Base-by-base conservation (phyloP, 53 echinoderm and acorn worm species). In the Astropecten irregularis region DNA sequence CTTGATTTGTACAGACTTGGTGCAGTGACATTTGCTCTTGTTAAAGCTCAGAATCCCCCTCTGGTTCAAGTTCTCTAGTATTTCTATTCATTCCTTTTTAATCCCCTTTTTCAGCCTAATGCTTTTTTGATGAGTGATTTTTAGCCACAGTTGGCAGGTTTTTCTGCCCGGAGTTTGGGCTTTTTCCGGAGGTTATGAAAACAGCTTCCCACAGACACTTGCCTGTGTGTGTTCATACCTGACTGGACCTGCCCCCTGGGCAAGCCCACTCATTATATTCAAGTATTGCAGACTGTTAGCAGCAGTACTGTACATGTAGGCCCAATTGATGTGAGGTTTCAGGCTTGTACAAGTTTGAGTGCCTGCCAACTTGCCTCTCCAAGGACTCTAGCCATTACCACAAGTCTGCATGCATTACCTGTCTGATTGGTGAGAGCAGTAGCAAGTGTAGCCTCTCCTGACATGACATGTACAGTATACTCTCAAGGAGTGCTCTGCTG, bases 91-190 rank as follows among this genome's bases (percentile, higher is more conserved):
- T 74, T 74, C 23, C 19, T 74, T n/a, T 74, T 56, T 74, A 74
- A 74, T 58, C 74, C 74, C 33, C 74, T 74, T 74, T 56, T 74
- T 56, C 40, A 74, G 26, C 40, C 37, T 74, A 74, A 74, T 74
- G 74, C 74, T 74, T 74, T 74, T 74, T 74, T 74, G 74, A 74
- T 74, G 74, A 74, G 74, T 74, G 74, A 74, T 74, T 74, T 74
- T 55, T 33, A 74, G 74, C 74, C 74, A 55, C 74, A 74, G 74
- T 74, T 74, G 74, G 74, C 74, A 56, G 56, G 56, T 55, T 57
- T 74, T n/a, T n/a, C n/a, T n/a, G n/a, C n/a, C n/a, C n/a, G n/a
- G n/a, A n/a, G n/a, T n/a, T n/a, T 74, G 30, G 32, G 74, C 55
- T 40, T 11, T 55, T 18, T 57, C 55, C 51, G 25, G 74, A 39